Conservation (phyloP, 2,113 vertebrate genomes). For the Centropus unirufus region DNA sequence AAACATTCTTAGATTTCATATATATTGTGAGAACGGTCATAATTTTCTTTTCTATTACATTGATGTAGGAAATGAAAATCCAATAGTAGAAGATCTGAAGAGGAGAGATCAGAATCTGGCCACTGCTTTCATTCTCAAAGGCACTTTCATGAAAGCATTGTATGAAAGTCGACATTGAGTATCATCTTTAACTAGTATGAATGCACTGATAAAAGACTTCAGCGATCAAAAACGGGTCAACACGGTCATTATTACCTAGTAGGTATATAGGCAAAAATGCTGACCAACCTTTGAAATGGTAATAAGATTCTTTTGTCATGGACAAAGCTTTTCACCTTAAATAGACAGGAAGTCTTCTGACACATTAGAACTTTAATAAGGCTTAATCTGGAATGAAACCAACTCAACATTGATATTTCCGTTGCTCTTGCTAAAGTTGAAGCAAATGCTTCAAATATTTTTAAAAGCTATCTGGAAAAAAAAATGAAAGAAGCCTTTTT, state of each 20-base stretch:
- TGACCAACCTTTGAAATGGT: constrained; percentile 48
- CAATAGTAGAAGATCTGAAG: constrained; percentile 42
- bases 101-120: constrained; percentile 51
- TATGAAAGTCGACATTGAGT: neutral
- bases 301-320: constrained; percentile 24
- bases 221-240: constrained; percentile 25
- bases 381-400: neutral
- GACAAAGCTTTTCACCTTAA: constrained; percentile 27
- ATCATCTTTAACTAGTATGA: constrained; percentile 14
- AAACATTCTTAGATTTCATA: constrained; percentile 41
- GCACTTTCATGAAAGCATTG: constrained; percentile 36
- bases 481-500: neutral
- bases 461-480: neutral
- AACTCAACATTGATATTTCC: neutral
- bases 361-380: constrained; percentile 12
- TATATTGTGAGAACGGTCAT: neutral
- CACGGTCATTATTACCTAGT: constrained; percentile 22
- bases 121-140: constrained; percentile 49
- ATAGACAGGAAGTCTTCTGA: neutral
- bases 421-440: neutral
- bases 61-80: constrained; percentile 55
- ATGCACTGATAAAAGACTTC: constrained; percentile 42
- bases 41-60: constrained; percentile 1
- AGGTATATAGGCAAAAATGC: constrained; percentile 1
- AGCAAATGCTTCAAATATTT: neutral